phyloP scores from a whole-genome alignment of 2,888 invertebrate species.

The Conus canariensis region DNA sequence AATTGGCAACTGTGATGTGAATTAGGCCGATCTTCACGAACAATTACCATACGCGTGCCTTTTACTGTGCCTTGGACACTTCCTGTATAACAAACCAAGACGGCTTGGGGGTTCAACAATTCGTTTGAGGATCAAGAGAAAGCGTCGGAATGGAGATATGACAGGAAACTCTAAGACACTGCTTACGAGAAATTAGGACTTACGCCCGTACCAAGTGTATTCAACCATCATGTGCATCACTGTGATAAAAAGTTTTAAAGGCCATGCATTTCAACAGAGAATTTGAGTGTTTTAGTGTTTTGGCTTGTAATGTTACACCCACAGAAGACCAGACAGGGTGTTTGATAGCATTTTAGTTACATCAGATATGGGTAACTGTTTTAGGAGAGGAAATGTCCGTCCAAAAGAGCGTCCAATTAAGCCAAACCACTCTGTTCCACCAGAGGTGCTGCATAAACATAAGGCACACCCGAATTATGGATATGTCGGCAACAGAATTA shows the following conservation, averaged over 20 bases:
- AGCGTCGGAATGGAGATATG: too few species aligned
- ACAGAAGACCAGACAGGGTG: background rate
- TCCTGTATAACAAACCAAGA: slow-evolving; percentile 4
- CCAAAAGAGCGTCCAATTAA: slow-evolving; percentile 62
- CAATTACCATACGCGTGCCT: background rate
- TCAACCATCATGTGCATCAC: too few species aligned
- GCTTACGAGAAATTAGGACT: background rate
- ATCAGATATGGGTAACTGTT: slow-evolving; percentile 64
- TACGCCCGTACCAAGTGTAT: background rate
- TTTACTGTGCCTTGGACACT: slow-evolving; percentile 15
- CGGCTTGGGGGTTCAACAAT: too few species aligned
- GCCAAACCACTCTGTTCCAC: slow-evolving; percentile 65
- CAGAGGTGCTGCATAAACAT: slow-evolving; percentile 52
- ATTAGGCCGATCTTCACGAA: background rate
- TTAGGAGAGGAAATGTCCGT: slow-evolving; percentile 57
- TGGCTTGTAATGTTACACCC: too few species aligned
- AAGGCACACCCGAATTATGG: slow-evolving; percentile 69
- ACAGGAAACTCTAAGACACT: background rate
- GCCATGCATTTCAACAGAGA: background rate
- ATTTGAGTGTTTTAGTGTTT: too few species aligned
- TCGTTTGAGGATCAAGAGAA: too few species aligned
- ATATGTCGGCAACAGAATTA: slow-evolving; percentile 66
- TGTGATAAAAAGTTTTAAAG: background rate
- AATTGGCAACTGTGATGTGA: background rate
- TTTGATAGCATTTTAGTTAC: background rate